These are phyloP conservation scores for Eupithecia exiguata DNA, from an alignment of 2,888 invertebrate genomes.

Conservation along the genomic window DNA sequence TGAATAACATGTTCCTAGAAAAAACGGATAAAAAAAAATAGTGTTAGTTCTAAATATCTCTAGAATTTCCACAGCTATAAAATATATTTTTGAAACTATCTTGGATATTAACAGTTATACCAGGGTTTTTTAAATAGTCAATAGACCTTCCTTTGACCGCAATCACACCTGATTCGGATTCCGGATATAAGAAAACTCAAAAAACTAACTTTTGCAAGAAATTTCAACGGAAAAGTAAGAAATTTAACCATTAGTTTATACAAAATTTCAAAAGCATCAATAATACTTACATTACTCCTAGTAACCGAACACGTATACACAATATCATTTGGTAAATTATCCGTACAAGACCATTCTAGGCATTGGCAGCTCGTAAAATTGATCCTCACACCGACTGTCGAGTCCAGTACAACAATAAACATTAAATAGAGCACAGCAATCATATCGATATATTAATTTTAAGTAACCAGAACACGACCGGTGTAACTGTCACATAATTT, in stretches of 20 bases:
- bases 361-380: constrained; percentile 74
- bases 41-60: background rate
- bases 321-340: constrained; percentile 65
- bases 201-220: background rate
- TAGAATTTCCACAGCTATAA: background rate
- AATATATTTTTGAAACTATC: background rate
- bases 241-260: background rate
- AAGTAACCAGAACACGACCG: constrained; percentile 43
- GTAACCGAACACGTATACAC: constrained; percentile 65
- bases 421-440: constrained; percentile 37
- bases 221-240: background rate
- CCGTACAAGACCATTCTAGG: constrained; percentile 75
- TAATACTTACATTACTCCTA: constrained; percentile 68
- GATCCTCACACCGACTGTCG: constrained; percentile 62
- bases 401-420: constrained; percentile 46
- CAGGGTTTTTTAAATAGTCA: too few species aligned
- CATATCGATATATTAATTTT: constrained; percentile 23
- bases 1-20: constrained; percentile 81
- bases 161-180: background rate
- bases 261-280: background rate
- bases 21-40: constrained; percentile 42
- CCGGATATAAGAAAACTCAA: background rate
- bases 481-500: constrained; percentile 61
- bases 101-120: background rate
- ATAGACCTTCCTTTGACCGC: too few species aligned